A percentile compares a stretch with the other conserved stretches of the same genome.
Evolutionary conservation across 2,888 invertebrate species (phyloP).

Genomic region (Hirtodrosophila confusa): DNA sequence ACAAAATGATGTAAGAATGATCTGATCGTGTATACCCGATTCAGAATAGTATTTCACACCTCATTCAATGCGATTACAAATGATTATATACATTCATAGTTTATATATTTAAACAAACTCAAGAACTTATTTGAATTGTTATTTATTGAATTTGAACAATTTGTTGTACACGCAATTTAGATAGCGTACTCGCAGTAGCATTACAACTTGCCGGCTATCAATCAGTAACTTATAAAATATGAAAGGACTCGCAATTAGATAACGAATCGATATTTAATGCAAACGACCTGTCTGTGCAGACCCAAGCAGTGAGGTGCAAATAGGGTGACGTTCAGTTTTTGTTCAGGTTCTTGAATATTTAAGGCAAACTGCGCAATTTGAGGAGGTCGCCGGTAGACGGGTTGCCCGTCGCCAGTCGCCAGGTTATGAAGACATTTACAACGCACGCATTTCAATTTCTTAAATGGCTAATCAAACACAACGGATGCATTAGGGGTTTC

Average conservation of each 20-base stretch:
- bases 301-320: constrained; percentile 28
- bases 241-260: constrained; percentile 23
- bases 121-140: constrained; percentile 12
- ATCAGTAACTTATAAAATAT: too few species aligned
- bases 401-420: neutral
- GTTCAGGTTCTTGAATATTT: constrained; percentile 25
- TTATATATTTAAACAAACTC: neutral
- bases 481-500: constrained; percentile 37
- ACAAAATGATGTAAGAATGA: too few species aligned
- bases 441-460: constrained; percentile 51
- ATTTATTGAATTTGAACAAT: neutral
- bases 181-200: too few species aligned
- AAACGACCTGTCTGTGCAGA: constrained; percentile 1
- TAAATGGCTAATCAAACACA: constrained; percentile 53
- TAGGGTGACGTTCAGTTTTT: constrained; percentile 1
- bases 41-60: too few species aligned
- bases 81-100: too few species aligned
- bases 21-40: too few species aligned
- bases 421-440: constrained; percentile 26
- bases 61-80: too few species aligned
- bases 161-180: too few species aligned
- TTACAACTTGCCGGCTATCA: too few species aligned
- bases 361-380: constrained; percentile 5
- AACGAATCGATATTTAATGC: constrained; percentile 56
- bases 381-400: neutral